Base-by-base conservation (phyloP, 2,797 vertebrate species). In the Notoglanidium macrostoma region DNA sequence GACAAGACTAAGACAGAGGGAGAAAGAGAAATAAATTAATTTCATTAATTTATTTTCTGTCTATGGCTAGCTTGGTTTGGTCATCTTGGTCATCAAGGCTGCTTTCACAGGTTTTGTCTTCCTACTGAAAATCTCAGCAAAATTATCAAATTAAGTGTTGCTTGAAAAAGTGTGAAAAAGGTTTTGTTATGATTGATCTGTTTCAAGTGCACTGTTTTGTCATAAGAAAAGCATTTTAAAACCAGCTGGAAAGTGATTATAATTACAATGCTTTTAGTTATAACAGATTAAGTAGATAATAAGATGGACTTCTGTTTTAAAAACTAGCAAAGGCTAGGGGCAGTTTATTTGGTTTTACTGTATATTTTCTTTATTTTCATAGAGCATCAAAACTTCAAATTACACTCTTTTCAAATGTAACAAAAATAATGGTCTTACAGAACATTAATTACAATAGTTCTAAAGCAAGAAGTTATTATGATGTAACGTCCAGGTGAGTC, bases 31-130 rank as follows among this genome's bases (percentile, higher is more conserved):
- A 72, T 35, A 44, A 68, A 40, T 40, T 44, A 72, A 40, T 23
- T 92, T 91, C 90, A 90, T 92, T 67, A 90, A 85, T 88, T 91
- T 91, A 88, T 92, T 91, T 91, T 82, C 29, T 35, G 35, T 44
- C 68, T 40, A 0, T 68, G 65, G n/a, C 14, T 68, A 32, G 26
- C 90, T 87, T 86, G 61, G 90, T 91, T 80, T 93, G n/a, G n/a
- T n/a, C n/a, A n/a, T n/a, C n/a, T n/a, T n/a, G n/a, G n/a, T 87
- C 79, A 88, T 89, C 89, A 87, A 77, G 82, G 86, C 54, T 85
- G 82, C 54, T 84, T 87, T 84, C 80, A 85, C 89, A 88, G 77
- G 76, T 85, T 89, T 77, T 49, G 59, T 87, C 82, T 85, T 74
- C 23, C 79, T 72, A 63, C 86, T 67, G 63, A 86, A 86, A 76